Conservation (phyloP, 2,113 vertebrate species). For the Numida meleagris region DNA sequence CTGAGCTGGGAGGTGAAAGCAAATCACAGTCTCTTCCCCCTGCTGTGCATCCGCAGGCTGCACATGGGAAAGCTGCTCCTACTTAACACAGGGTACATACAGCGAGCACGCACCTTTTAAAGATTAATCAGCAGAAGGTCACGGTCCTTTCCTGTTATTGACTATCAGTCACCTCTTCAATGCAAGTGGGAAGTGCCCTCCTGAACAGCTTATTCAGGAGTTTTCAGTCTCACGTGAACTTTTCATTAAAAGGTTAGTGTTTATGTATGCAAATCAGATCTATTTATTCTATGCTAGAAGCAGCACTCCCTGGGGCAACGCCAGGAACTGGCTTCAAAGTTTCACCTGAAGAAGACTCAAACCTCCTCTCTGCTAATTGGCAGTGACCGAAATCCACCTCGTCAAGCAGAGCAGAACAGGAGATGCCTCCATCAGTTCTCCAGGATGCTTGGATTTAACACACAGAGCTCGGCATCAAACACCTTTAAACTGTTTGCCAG, state of each 20-base stretch:
- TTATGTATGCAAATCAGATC: background rate
- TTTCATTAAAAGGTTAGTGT: background rate
- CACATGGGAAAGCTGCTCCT: background rate
- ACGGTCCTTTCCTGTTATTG: background rate
- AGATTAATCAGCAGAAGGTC: background rate
- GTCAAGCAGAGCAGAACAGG: background rate
- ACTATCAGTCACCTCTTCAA: background rate
- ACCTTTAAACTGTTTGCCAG: background rate
- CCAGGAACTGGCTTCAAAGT: background rate
- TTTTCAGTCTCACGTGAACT: background rate
- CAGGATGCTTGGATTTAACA: background rate
- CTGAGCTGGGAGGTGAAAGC: background rate
- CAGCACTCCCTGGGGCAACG: background rate
- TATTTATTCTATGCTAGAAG: background rate
- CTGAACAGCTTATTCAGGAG: background rate
- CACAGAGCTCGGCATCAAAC: background rate
- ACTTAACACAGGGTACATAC: accelerated
- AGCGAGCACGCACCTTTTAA: background rate
- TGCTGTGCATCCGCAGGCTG: accelerated
- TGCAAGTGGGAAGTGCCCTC: background rate
- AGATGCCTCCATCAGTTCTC: background rate
- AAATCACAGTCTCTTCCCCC: background rate
- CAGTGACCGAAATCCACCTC: background rate
- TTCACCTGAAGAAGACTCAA: background rate
- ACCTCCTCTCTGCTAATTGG: constrained; percentile 5